Percentiles rank a stretch among this genome's conserved stretches.
Evolutionary conservation across 37 sponge, comb jelly and placozoan genomes (phyloP).

Genomic region (Agelas oroides): DNA sequence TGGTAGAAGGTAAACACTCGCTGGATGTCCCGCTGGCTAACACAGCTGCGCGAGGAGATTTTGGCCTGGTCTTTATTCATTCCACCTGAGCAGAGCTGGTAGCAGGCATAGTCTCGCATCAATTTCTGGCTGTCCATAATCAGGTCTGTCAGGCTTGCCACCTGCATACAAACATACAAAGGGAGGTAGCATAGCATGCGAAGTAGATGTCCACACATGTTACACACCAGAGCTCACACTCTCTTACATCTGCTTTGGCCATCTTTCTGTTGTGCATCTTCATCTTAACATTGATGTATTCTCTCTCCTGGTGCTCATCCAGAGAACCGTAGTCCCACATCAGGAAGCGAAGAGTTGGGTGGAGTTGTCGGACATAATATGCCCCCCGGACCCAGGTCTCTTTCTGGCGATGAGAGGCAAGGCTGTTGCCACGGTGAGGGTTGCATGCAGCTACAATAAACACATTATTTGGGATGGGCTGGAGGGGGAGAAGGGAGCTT

Average conservation of each 20-base stretch:
- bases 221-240: too few relatives aligned
- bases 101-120: conserved; percentile 77
- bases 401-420: conserved; percentile 44
- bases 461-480: conserved; percentile 82
- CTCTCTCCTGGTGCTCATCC: conserved; percentile 83
- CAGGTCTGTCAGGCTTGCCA: conserved; percentile 65
- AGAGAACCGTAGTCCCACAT: conserved; percentile 95
- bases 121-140: conserved; percentile 75
- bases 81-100: conserved; percentile 47
- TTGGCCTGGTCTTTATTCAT: background rate
- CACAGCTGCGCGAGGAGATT: too few relatives aligned
- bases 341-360: conserved; percentile 83
- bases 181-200: too few relatives aligned
- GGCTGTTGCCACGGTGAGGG: conserved; percentile 92
- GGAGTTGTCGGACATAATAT: conserved; percentile 86
- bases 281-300: conserved; percentile 86
- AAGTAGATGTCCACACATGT: too few relatives aligned
- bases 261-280: conserved; percentile 58
- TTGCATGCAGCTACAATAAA: conserved; percentile 94
- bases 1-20: too few relatives aligned
- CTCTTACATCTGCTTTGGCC: conserved; percentile 1
- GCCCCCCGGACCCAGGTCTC: conserved; percentile 83
- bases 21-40: too few relatives aligned
- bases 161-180: conserved; percentile 29
- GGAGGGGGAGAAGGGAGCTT: too few relatives aligned